phyloP scores from a whole-genome alignment of 1,140 invertebrate species.

The Ceratosolen fusciceps region DNA sequence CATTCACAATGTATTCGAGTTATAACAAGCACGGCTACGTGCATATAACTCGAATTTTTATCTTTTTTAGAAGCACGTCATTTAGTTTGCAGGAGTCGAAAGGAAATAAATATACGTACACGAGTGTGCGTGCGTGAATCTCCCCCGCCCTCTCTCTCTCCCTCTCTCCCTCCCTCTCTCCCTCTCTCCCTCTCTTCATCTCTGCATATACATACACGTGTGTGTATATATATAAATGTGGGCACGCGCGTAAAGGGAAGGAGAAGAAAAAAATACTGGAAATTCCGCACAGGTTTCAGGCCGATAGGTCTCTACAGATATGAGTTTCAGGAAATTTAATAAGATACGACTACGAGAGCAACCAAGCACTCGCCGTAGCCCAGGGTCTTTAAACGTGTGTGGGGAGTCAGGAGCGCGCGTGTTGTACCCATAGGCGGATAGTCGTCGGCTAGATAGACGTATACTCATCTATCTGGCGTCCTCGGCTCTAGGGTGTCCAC shows the following conservation, averaged over 20 bases:
- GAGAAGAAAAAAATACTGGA: too few relatives aligned
- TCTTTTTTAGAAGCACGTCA: neutral
- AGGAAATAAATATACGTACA: too few relatives aligned
- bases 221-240: too few relatives aligned
- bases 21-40: neutral
- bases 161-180: too few relatives aligned
- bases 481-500: too few relatives aligned
- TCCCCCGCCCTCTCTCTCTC: too few relatives aligned
- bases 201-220: too few relatives aligned
- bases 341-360: neutral
- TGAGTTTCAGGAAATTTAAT: slow-evolving; percentile 1
- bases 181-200: too few relatives aligned
- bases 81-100: neutral
- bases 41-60: neutral
- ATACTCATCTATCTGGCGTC: neutral
- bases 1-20: neutral
- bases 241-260: too few relatives aligned
- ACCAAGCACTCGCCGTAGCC: neutral
- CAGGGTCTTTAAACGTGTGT: neutral
- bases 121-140: too few relatives aligned
- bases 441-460: neutral
- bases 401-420: too few relatives aligned
- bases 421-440: neutral
- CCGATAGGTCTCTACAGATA: slow-evolving; percentile 2
- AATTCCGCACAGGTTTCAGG: neutral